Evolutionary conservation across 2,113 vertebrate genomes (phyloP), one percentile per base, ranked within the genome.

Genomic region (Gasterosteus nipponicus): DNA sequence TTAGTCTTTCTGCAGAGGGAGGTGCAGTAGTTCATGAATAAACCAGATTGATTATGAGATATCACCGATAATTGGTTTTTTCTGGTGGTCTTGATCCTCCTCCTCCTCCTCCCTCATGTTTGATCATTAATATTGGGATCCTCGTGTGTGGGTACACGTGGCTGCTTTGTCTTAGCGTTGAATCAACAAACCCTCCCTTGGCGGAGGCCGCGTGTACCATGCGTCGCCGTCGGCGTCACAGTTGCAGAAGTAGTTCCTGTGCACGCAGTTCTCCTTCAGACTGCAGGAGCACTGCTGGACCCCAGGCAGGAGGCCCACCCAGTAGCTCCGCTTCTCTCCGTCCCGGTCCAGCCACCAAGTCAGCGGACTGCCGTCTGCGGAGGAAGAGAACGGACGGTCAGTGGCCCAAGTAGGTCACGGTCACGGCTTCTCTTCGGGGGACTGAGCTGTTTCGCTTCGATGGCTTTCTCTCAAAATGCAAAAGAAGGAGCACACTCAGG

Each of bases 231-330:
- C 97, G 6, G 97, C 96, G 0, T 99, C 98, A 72, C 98, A 99
- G 91, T 99, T 99, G 93, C 98, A 99, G 93, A 98, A 98, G 90
- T 97, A 96, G 89, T 93, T 96, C 93, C 96, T 94, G 87, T 99
- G 97, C 54, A 96, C 84, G 87, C 98, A 99, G 92, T 95, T 98
- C 90, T 97, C 97, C 63, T 98, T 96, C 87, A 99, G 88, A 87
- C 97, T 97, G 89, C 98, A 99, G 57, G 95, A 95, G 81, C 98
- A 99, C 79, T 97, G 96, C 78, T 97, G 98, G 8, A 97, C 93
- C 67, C 96, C 96, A 0, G 97, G 97, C 73, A 96, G 91, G 58
- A 95, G 96, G 31, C 97, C 97, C 69, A 97, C 96, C 98, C 97
- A 99, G 92, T 99, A 99, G 61, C 95, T 95, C 54, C 97, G 94